phyloP scores from a whole-genome alignment of 2,113 vertebrate species.

The Crotalus viridis region DNA sequence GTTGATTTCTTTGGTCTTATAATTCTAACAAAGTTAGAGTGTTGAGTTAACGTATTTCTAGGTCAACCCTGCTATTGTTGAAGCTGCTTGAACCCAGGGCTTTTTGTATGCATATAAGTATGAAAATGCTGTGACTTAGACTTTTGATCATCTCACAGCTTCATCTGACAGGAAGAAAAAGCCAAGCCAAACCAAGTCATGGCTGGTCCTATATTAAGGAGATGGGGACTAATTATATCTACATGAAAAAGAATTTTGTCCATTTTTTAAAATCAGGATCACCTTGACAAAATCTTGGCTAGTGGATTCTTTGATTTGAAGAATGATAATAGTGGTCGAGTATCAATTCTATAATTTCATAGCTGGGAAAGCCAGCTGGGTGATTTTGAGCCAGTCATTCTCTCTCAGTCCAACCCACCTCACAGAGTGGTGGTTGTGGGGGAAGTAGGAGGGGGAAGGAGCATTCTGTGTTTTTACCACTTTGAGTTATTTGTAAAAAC shows the following conservation, averaged over 20 bases:
- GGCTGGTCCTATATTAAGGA: background rate
- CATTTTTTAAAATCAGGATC: background rate
- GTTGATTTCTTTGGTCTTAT: background rate
- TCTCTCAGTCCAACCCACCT: background rate
- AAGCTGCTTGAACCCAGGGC: background rate
- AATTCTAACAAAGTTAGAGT: background rate
- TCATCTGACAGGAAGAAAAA: background rate
- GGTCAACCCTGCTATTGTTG: background rate
- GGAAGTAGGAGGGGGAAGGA: background rate
- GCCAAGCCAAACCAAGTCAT: background rate
- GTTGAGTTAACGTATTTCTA: background rate
- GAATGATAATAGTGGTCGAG: background rate
- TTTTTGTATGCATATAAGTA: background rate
- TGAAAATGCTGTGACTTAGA: background rate
- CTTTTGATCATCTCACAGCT: background rate
- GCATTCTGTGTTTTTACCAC: background rate
- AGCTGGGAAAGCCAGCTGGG: background rate
- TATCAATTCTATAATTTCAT: background rate
- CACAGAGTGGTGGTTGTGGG: background rate
- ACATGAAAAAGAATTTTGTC: background rate
- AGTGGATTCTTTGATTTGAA: background rate
- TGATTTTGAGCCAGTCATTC: background rate
- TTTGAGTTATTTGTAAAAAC: background rate
- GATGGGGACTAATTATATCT: background rate
- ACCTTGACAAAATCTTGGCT: background rate